Percentiles rank a stretch among this genome's conserved stretches.
Evolutionary conservation across 2,113 vertebrate genomes (phyloP).

Genomic region (Pachypanchax playfairii): DNA sequence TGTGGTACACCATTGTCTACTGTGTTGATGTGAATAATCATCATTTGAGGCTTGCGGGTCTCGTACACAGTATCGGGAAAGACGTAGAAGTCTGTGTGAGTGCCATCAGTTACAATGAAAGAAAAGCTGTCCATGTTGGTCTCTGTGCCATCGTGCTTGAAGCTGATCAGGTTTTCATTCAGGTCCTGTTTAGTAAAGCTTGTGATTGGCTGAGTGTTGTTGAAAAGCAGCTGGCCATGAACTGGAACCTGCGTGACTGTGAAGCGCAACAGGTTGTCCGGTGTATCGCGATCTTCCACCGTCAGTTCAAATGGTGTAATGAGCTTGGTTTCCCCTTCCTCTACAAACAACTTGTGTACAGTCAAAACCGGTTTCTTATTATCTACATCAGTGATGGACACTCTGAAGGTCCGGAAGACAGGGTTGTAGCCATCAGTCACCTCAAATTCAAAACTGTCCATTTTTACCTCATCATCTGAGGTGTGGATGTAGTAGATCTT

Average conservation of each 20-base stretch:
- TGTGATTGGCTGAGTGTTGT: conserved; percentile 81
- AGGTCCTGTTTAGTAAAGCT: conserved; percentile 92
- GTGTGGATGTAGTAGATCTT: conserved; percentile 97
- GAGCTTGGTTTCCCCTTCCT: conserved; percentile 88
- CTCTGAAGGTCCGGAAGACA: conserved; percentile 93
- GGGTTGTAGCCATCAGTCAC: conserved; percentile 96
- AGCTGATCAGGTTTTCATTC: conserved; percentile 93
- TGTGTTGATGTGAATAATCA: conserved; percentile 88
- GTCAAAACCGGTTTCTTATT: conserved; percentile 95
- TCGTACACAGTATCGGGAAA: conserved; percentile 92
- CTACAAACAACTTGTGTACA: conserved; percentile 83
- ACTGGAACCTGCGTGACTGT: conserved; percentile 88
- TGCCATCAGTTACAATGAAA: conserved; percentile 93
- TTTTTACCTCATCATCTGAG: conserved; percentile 94
- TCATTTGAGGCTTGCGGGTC: conserved; percentile 89
- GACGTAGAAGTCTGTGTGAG: conserved; percentile 91
- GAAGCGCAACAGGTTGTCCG: conserved; percentile 85
- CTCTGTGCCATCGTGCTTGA: conserved; percentile 91
- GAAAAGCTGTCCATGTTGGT: conserved; percentile 91
- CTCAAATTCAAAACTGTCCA: conserved; percentile 98
- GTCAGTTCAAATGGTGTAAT: conserved; percentile 96
- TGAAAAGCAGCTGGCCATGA: conserved; percentile 89
- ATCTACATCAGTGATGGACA: conserved; percentile 94
- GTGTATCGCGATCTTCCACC: conserved; percentile 91
- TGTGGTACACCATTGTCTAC: conserved; percentile 92